Conservation (phyloP, 1,140 invertebrate genomes). For the Wasmannia auropunctata region DNA sequence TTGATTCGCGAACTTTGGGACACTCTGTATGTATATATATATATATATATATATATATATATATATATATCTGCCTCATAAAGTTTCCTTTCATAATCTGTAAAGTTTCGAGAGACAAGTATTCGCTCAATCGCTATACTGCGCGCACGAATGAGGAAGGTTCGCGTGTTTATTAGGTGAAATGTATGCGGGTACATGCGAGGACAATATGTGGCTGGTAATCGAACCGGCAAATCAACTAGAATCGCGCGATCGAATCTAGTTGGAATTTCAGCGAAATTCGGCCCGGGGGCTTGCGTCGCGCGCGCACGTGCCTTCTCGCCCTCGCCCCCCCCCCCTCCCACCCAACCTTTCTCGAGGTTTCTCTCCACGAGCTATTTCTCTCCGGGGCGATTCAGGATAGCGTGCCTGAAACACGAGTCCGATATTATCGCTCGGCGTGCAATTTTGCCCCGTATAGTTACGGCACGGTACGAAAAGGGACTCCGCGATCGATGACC, state of each 20-base stretch:
- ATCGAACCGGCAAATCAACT: constrained; percentile 26
- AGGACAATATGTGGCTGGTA: constrained; percentile 37
- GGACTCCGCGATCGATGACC: constrained; percentile 64
- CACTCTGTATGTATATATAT: too few species aligned
- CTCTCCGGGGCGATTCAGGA: constrained; percentile 65
- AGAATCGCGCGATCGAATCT: constrained; percentile 48
- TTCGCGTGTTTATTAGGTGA: constrained; percentile 40
- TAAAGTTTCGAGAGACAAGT: neutral
- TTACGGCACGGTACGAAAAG: constrained; percentile 69
- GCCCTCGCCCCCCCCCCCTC: too few species aligned
- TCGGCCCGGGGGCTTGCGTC: constrained; percentile 7
- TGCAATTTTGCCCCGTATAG: constrained; percentile 71
- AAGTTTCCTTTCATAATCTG: neutral
- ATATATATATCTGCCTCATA: neutral
- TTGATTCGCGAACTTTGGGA: too few species aligned
- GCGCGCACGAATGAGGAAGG: neutral
- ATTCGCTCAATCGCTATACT: neutral
- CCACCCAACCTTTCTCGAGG: constrained; percentile 5
- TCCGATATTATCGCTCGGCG: constrained; percentile 71
- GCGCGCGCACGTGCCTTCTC: neutral
- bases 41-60: too few species aligned
- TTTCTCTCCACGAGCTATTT: constrained; percentile 59
- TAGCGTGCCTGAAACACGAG: constrained; percentile 74
- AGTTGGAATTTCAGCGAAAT: constrained; percentile 38
- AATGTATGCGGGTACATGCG: constrained; percentile 3